Percentiles rank a stretch among this genome's conserved stretches.
Evolutionary conservation across 1,140 invertebrate genomes (phyloP).

Genomic region (Euschistus heros): DNA sequence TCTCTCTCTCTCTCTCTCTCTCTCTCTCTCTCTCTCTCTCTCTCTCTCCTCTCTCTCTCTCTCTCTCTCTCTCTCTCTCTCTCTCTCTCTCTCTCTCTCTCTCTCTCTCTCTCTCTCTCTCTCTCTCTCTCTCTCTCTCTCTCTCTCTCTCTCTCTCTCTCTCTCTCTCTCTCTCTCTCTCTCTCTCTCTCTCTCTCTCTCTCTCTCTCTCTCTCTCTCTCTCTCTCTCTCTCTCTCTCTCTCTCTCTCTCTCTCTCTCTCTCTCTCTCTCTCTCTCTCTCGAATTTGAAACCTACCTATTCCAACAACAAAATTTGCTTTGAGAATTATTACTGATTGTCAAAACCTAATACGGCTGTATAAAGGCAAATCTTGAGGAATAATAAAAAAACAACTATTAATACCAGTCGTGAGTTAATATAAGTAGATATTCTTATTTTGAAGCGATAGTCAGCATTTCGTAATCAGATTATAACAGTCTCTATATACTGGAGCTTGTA

Average conservation of each 20-base stretch:
- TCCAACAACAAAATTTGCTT: too few relatives aligned
- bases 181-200: conserved; percentile 11
- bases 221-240: conserved; percentile 13
- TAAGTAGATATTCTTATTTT: too few relatives aligned
- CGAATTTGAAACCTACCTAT: too few relatives aligned
- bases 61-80: conserved; percentile 14
- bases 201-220: conserved; percentile 10
- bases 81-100: conserved; percentile 10
- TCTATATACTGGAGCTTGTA: too few relatives aligned
- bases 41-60: conserved; percentile 12
- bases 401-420: too few relatives aligned
- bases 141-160: conserved; percentile 8
- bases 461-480: too few relatives aligned
- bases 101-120: conserved; percentile 12
- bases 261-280: too few relatives aligned
- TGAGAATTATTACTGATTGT: too few relatives aligned
- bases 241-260: conserved; percentile 14
- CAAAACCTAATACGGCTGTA: too few relatives aligned
- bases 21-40: conserved; percentile 14
- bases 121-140: conserved; percentile 7
- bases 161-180: conserved; percentile 6
- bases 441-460: too few relatives aligned
- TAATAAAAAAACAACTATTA: too few relatives aligned
- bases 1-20: conserved; percentile 11
- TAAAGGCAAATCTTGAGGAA: too few relatives aligned